Base-by-base conservation (phyloP, 2,797 vertebrate species). In the Clarias platycephalus region DNA sequence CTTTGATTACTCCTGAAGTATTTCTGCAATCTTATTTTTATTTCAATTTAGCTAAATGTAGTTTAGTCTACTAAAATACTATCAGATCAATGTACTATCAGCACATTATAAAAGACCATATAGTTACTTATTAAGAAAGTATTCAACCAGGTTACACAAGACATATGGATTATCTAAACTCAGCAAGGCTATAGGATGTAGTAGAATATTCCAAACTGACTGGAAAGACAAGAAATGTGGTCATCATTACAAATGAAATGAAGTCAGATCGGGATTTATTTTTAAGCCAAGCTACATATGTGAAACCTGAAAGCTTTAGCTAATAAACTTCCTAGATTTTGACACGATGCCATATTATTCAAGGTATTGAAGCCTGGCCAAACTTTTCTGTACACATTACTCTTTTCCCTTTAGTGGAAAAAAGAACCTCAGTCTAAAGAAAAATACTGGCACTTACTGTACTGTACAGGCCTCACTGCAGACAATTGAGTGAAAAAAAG, bases 341-440 rank as follows among this genome's bases (percentile, higher is more conserved):
- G 57, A 87, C 26, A 58, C 66, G 67, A 66, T 71, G 81, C n/a
- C 67, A 88, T 80, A 81, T 81, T 88, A 55, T 75, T 85, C 44
- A 85, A 86, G 77, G 77, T 83, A 66, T 26, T 55, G 34, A 85
- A 81, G 67, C 55, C 58, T n/a, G 40, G 85, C 84, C 64, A 83
- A 76, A 72, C 24, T 83, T 78, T 74, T 77, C 57, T 53, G 82
- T 86, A 86, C 80, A 70, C 66, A 81, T 81, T 10, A 67, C 26
- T 71, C 86, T 86, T 86, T 86, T 85, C 71, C 84, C 82, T 49
- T 44, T 84, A 77, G 71, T 88, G 87, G 76, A 88, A 86, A 84
- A 84, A 89, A 77, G 84, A 57, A 86, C 80, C 87, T 83, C 90
- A 86, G 90, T 76, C 71, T 60, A 20, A 82, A 85, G 80, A 58